Base-by-base conservation (phyloP, 2,888 invertebrate species). In the Amphipoea oculea region DNA sequence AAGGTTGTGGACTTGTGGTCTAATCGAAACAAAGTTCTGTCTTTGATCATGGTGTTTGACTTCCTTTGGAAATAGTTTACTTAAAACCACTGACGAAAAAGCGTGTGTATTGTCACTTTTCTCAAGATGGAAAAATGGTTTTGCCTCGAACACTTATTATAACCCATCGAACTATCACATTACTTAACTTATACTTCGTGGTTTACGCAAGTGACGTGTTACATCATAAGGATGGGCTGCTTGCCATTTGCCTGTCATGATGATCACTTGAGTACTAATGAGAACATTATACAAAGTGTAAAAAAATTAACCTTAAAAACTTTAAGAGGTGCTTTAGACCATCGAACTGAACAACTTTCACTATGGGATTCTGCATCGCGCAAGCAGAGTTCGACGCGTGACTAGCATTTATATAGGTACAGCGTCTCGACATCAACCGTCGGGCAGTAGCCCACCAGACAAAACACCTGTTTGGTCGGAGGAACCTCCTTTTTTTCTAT, bases 201-300 rank as follows among this genome's bases (percentile, higher is more conserved):
- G 11, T 23, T 42, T 78, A 29, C 20, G 12, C 14, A 54, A 6
- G 45, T 67, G n/a, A n/a, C 40, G 23, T 42, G 2, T 62, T 70
- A 45, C 54, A 29, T 78, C 51, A 71, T 36, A 60, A 40, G 63
- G 45, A 63, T 70, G 65, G 70, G 48, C 78, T n/a, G 12, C 48
- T 69, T 70, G 70, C 48, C 23, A 79, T 51, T 40, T 48, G 29
- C 5, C n/a, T 65, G n/a, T 57, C 20, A 7, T 20, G 17, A 1
- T 29, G 17, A 1, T 29, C 42, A 75, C 42, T 60, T 74, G 29
- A 11, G 42, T 42, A 20, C 42, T 74, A 42, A 69, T 54, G 9
- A 76, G 40, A 9, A 17, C n/a, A 54, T 54, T 76, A 63, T 57
- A 48, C 29, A 29, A 29, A 29, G 29, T 29, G 29, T 29, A 29